phyloP scores from a whole-genome alignment of 2,113 vertebrate species.

The Neogobius melanostomus region DNA sequence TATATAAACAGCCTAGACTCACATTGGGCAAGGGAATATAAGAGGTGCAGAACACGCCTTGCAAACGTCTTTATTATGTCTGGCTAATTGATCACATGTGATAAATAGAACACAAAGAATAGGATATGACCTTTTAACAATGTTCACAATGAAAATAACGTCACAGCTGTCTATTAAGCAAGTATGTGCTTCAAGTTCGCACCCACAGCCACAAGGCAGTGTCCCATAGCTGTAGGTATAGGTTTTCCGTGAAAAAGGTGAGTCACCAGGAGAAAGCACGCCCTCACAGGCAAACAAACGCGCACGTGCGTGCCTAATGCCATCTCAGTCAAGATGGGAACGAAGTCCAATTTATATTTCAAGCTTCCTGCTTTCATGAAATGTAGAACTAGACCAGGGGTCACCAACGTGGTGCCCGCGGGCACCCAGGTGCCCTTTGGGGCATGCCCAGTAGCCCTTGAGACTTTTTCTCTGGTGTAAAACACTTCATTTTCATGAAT shows the following conservation, averaged over 20 bases:
- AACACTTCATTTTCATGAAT: too few relatives aligned
- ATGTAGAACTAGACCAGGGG: not conserved
- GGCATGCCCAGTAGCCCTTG: too few relatives aligned
- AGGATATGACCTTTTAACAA: not conserved
- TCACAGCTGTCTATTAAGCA: not conserved
- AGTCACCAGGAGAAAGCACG: slow-evolving; percentile 41
- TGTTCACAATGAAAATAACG: not conserved
- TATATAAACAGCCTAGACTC: slow-evolving; percentile 13
- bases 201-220: not conserved
- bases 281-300: slow-evolving; percentile 27
- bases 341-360: slow-evolving; percentile 51
- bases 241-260: slow-evolving; percentile 20
- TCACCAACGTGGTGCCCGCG: too few relatives aligned
- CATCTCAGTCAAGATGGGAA: slow-evolving; percentile 17
- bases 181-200: not conserved
- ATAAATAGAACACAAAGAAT: not conserved
- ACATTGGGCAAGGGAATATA: not conserved
- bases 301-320: slow-evolving; percentile 19
- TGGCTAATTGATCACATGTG: not conserved
- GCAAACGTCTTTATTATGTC: not conserved
- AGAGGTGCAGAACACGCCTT: not conserved
- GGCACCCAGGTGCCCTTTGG: too few relatives aligned
- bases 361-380: slow-evolving; percentile 44
- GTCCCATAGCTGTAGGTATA: slow-evolving; percentile 12
- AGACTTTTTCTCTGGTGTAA: too few relatives aligned